These are phyloP conservation scores for Aleiodes sp. DNA, from an alignment of 1,140 invertebrate genomes.

Conservation along the genomic window DNA sequence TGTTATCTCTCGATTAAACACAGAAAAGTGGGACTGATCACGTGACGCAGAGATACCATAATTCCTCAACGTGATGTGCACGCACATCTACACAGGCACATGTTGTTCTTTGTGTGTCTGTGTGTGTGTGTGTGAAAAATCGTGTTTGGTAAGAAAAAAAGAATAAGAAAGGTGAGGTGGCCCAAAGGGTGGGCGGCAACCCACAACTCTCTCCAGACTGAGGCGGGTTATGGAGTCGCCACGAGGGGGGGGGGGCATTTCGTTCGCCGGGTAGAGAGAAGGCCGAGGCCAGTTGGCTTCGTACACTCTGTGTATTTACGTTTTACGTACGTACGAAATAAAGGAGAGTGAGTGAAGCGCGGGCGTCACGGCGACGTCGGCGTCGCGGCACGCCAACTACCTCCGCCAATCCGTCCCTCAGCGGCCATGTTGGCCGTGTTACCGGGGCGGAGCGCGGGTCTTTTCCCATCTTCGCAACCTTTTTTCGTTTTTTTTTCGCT, in stretches of 20 bases:
- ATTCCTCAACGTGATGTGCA: too few relatives aligned
- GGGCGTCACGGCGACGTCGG: constrained; percentile 63
- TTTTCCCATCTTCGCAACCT: neutral
- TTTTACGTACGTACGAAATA: neutral
- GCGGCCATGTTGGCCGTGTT: constrained; percentile 64
- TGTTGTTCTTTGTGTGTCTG: too few relatives aligned
- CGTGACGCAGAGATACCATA: too few relatives aligned
- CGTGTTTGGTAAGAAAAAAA: too few relatives aligned
- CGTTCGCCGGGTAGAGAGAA: neutral
- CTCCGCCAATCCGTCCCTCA: constrained; percentile 65
- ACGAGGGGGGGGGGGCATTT: constrained; percentile 17
- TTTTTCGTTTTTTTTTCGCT: too few relatives aligned
- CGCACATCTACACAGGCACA: too few relatives aligned
- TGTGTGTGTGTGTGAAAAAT: constrained; percentile 6
- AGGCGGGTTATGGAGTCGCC: constrained; percentile 30
- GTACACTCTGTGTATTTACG: neutral
- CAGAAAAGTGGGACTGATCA: too few relatives aligned
- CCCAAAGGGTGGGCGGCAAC: constrained; percentile 52
- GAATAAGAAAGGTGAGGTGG: constrained; percentile 36
- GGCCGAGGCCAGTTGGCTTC: neutral
- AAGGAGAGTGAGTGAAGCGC: constrained; percentile 59
- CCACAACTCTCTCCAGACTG: constrained; percentile 19
- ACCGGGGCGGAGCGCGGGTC: constrained; percentile 60
- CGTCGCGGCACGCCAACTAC: constrained; percentile 47
- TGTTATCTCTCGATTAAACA: too few relatives aligned